These are phyloP conservation scores for Trichacis sp. DNA, from an alignment of 2,888 invertebrate genomes.

Conservation along the genomic window DNA sequence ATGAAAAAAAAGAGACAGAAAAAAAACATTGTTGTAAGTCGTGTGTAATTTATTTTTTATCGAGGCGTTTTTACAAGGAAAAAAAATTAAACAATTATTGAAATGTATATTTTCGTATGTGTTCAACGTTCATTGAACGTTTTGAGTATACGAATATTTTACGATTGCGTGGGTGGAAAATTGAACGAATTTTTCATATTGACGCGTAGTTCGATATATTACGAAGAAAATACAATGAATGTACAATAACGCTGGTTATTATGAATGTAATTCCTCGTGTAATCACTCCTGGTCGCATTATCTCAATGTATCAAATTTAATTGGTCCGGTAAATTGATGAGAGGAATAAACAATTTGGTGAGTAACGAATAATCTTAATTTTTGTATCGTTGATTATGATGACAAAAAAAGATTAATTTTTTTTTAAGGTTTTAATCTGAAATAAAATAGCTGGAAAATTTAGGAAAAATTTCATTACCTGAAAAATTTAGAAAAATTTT, in stretches of 20 bases:
- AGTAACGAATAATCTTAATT: too few relatives aligned
- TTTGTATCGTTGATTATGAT: too few relatives aligned
- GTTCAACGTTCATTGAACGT: constrained; percentile 32
- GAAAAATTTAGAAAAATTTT: too few relatives aligned
- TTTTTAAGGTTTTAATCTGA: too few relatives aligned
- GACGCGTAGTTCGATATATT: constrained; percentile 24
- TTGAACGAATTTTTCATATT: constrained; percentile 18
- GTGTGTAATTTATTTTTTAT: constrained; percentile 64
- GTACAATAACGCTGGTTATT: constrained; percentile 52
- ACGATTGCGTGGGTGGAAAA: constrained; percentile 12
- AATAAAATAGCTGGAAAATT: too few relatives aligned
- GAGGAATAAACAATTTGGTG: too few relatives aligned
- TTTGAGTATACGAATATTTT: constrained; percentile 15
- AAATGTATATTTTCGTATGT: constrained; percentile 59
- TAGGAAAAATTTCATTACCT: too few relatives aligned
- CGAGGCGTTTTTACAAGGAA: constrained; percentile 49
- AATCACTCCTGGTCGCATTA: constrained; percentile 1
- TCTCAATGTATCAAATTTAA: too few relatives aligned
- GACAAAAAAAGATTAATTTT: too few relatives aligned
- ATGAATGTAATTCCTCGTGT: constrained; percentile 27
- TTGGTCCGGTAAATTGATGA: too few relatives aligned
- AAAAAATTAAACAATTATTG: too few relatives aligned
- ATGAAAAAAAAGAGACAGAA: constrained; percentile 18
- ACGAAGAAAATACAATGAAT: constrained; percentile 45
- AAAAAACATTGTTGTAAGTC: constrained; percentile 44